Evolutionary conservation across 2,888 invertebrate species (phyloP).

Genomic region (Aradus depressus): DNA sequence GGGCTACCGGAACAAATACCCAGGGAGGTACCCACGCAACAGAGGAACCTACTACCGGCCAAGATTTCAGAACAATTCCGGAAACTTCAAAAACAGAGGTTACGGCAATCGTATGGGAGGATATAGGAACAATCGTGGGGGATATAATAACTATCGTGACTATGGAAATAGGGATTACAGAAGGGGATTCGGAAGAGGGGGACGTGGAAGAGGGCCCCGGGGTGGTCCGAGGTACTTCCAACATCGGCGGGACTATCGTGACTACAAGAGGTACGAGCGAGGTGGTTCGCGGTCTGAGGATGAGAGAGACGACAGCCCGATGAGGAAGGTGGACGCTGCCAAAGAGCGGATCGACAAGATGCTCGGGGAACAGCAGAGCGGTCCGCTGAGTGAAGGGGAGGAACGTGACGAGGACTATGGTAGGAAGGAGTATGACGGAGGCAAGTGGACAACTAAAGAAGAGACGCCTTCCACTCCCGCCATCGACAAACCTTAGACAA

Average conservation of each 20-base stretch:
- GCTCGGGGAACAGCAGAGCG: conserved; percentile 42
- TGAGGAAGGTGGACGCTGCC: conserved; percentile 42
- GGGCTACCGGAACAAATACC: conserved; percentile 32
- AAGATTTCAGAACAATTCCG: conserved; percentile 46
- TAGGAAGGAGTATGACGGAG: conserved; percentile 52
- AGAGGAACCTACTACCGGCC: conserved; percentile 71
- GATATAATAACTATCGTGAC: conserved; percentile 31
- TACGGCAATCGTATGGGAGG: conserved; percentile 45
- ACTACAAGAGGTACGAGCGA: conserved; percentile 34
- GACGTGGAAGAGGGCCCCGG: conserved; percentile 35
- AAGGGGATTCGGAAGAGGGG: conserved; percentile 30
- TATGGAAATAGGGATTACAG: conserved; percentile 25
- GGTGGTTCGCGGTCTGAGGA: conserved; percentile 35
- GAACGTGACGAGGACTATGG: conserved; percentile 45
- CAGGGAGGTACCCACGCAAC: conserved; percentile 44
- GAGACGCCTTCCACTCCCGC: conserved; percentile 7
- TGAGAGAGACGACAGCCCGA: conserved; percentile 39
- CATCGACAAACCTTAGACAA: conserved; percentile 8
- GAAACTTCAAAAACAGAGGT: conserved; percentile 43
- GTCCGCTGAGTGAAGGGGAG: conserved; percentile 48
- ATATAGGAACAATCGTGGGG: conserved; percentile 42
- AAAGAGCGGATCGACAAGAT: conserved; percentile 50
- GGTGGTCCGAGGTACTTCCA: conserved; percentile 35
- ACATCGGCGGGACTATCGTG: conserved; percentile 35
- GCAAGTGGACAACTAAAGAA: conserved; percentile 43